These are phyloP conservation scores for Meta bourneti DNA, from an alignment of 2,888 invertebrate genomes.

Conservation along the genomic window DNA sequence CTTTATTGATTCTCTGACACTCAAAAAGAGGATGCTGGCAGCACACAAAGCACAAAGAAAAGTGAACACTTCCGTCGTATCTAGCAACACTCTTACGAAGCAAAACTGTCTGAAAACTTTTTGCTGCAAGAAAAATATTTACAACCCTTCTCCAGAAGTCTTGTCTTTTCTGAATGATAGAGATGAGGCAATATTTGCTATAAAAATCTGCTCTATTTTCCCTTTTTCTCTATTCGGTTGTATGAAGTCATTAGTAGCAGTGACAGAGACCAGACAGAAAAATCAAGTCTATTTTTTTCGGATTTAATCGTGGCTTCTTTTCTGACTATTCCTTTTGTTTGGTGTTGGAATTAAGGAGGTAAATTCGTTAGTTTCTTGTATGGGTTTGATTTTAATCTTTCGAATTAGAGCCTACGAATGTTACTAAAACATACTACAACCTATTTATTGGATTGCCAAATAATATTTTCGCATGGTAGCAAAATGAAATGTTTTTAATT, in stretches of 20 bases:
- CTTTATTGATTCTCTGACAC: constrained; percentile 31
- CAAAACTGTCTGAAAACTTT: constrained; percentile 53
- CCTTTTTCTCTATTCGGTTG: constrained; percentile 21
- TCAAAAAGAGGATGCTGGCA: neutral
- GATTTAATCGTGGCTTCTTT: constrained; percentile 67
- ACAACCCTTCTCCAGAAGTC: constrained; percentile 8
- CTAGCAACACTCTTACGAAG: constrained; percentile 3
- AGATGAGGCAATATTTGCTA: constrained; percentile 53
- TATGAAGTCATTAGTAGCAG: constrained; percentile 73
- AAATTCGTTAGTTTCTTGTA: constrained; percentile 70
- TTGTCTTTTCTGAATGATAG: constrained; percentile 5
- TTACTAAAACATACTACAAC: no score
- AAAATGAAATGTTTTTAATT: no score
- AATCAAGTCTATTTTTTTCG: constrained; percentile 73
- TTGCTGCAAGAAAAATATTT: constrained; percentile 71
- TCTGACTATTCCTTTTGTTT: constrained; percentile 60
- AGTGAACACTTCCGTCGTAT: neutral
- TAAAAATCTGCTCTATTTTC: constrained; percentile 65
- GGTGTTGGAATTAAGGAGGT: constrained; percentile 69
- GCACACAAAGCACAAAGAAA: neutral
- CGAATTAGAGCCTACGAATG: no score
- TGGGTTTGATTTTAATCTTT: no score
- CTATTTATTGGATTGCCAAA: no score
- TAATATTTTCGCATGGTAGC: no score
- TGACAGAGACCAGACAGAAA: constrained; percentile 43